phyloP scores from a whole-genome alignment of 1,140 invertebrate species.

The Paracyclopina nana region DNA sequence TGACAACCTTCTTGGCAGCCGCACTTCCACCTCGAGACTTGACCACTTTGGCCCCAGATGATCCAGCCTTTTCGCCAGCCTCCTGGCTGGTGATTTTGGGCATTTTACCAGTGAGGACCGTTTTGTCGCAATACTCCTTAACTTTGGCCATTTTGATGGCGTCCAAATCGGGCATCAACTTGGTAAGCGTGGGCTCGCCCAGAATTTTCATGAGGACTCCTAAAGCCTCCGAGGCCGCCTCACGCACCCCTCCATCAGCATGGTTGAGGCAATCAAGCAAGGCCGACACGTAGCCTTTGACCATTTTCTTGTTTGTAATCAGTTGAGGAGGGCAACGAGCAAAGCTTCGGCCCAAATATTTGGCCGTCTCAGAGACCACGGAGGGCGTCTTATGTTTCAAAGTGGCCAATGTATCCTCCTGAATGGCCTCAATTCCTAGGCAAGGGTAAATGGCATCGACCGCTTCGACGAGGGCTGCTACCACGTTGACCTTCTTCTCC shows the following conservation, averaged over 20 bases:
- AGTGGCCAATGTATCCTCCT: constrained; percentile 56
- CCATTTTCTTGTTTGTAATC: constrained; percentile 63
- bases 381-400: constrained; percentile 86
- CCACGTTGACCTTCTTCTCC: constrained; percentile 86
- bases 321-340: constrained; percentile 51
- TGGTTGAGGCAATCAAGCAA: constrained; percentile 71
- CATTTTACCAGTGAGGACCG: constrained; percentile 38
- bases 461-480: constrained; percentile 62
- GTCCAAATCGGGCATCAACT: constrained; percentile 59
- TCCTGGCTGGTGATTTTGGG: no score
- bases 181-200: constrained; percentile 63
- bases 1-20: constrained; percentile 31
- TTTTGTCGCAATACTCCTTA: constrained; percentile 80
- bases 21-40: constrained; percentile 45
- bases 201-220: constrained; percentile 86
- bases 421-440: constrained; percentile 15
- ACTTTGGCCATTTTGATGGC: constrained; percentile 85
- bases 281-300: constrained; percentile 59
- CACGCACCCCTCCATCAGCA: constrained; percentile 60
- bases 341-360: constrained; percentile 68
- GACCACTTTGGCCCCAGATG: constrained; percentile 20
- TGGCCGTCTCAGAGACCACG: constrained; percentile 74
- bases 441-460: constrained; percentile 65
- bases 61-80: no score
- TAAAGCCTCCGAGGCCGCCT: constrained; percentile 64